phyloP scores from a whole-genome alignment of 2,113 vertebrate species.

The Cryptomyrus ogoouensis region DNA sequence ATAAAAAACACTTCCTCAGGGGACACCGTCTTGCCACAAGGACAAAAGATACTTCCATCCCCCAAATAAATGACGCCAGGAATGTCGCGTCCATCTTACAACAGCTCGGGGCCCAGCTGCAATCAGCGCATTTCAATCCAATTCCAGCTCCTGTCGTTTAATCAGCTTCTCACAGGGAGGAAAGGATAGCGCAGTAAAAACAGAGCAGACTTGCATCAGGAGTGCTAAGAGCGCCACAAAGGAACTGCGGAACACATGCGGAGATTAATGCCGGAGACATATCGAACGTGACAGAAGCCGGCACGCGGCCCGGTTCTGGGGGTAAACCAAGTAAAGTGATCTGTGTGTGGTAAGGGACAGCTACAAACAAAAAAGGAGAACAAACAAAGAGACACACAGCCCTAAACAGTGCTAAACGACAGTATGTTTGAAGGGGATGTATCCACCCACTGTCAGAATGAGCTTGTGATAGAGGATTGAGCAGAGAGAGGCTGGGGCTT shows the following conservation, averaged over 20 bases:
- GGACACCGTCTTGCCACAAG: not conserved
- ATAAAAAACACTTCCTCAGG: not conserved
- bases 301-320: not conserved
- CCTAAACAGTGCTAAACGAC: not conserved
- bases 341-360: not conserved
- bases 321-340: slow-evolving; percentile 1
- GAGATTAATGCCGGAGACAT: not conserved
- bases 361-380: slow-evolving; percentile 7
- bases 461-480: not conserved
- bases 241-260: not conserved
- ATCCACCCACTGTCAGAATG: slow-evolving; percentile 9
- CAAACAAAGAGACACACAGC: not conserved
- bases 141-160: not conserved
- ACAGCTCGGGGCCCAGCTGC: not conserved
- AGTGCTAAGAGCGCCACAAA: not conserved
- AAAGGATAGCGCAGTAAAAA: not conserved
- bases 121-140: not conserved
- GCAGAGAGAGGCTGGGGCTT: not conserved
- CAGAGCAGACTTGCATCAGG: not conserved
- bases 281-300: not conserved
- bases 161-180: not conserved
- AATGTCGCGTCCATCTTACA: not conserved
- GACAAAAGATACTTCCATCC: not conserved
- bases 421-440: not conserved
- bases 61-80: not conserved